phyloP scores from a whole-genome alignment of 2,113 vertebrate genomes.

The Plestiodon gilberti region DNA sequence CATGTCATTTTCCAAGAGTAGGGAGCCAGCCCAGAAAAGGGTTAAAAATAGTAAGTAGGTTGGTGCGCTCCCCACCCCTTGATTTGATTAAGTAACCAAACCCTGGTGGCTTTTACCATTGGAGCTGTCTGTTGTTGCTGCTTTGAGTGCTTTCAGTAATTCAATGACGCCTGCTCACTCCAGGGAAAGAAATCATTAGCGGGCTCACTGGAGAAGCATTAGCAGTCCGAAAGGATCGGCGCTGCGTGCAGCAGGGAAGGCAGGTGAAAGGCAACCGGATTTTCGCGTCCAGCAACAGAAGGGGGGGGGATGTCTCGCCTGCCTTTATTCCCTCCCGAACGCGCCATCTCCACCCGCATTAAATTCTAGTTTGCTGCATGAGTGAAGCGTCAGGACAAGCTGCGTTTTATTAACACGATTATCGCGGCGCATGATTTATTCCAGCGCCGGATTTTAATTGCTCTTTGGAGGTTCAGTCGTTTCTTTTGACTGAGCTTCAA shows the following conservation, averaged over 20 bases:
- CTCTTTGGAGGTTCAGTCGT: constrained; percentile 84
- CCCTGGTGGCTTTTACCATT: constrained; percentile 70
- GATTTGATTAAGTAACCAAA: constrained; percentile 75
- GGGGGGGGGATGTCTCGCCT: constrained; percentile 49
- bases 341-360: constrained; percentile 69
- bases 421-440: constrained; percentile 85
- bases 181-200: constrained; percentile 83
- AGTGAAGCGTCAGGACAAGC: constrained; percentile 86
- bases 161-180: constrained; percentile 78
- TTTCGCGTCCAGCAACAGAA: constrained; percentile 44
- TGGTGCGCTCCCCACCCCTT: constrained; percentile 62
- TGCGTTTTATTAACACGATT: constrained; percentile 89
- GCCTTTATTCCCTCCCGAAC: constrained; percentile 55
- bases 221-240: constrained; percentile 70
- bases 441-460: constrained; percentile 87
- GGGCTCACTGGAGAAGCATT: constrained; percentile 71
- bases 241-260: constrained; percentile 42
- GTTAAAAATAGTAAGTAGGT: constrained; percentile 69
- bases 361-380: constrained; percentile 83
- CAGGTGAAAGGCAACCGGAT: constrained; percentile 71
- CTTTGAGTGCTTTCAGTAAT: constrained; percentile 76
- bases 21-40: constrained; percentile 31
- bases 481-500: constrained; percentile 85
- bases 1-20: not conserved
- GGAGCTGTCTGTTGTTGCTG: constrained; percentile 64